Evolutionary conservation across 2,113 vertebrate species (phyloP), one percentile per base, ranked within the genome.

Genomic region (Ophthalmolycus amberensis): DNA sequence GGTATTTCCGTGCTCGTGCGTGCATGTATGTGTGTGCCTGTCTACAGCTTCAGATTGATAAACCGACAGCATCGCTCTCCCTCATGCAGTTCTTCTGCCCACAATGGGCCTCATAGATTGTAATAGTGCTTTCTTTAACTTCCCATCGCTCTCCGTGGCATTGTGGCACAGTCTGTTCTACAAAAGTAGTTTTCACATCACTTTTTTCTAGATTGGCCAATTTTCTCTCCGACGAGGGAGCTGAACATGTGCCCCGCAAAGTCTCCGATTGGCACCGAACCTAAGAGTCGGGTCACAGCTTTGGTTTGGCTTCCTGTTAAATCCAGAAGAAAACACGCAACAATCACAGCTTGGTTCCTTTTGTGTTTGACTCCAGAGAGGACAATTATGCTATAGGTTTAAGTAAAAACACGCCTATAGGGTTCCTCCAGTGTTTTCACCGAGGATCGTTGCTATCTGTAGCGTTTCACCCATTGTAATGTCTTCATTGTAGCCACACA

Each of bases 131-230:
- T 73, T 84, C 59, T 83, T 85, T 87, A 73, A 77, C 68, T 73
- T 63, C 70, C 80, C 69, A 69, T 75, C 70, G 50, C 74, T 66
- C 69, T 77, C 66, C 48, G 1, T 34, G 32, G 60, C 14, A 0
- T 37, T 25, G 77, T 68, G 67, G 83, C 75, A 81, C 79, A 66
- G 68, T 85, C 75, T 79, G 79, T 86, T 79, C 80, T 80, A 75
- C 77, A 81, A 75, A 90, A 90, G 68, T 75, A 32, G 22, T 87
- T 90, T 75, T 80, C 68, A 83, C 84, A 84, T 87, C 76, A 82
- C 72, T 71, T 64, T 90, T 90, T 80, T 74, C 68, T 20, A 79
- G 81, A 89, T 86, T 88, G 87, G 44, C 69, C 81, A 85, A 82
- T 92, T 88, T 82, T 79, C 74, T 81, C 20, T 73, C 73, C 80